phyloP scores from a whole-genome alignment of 2,797 vertebrate species.

The Myripristis jacobus region DNA sequence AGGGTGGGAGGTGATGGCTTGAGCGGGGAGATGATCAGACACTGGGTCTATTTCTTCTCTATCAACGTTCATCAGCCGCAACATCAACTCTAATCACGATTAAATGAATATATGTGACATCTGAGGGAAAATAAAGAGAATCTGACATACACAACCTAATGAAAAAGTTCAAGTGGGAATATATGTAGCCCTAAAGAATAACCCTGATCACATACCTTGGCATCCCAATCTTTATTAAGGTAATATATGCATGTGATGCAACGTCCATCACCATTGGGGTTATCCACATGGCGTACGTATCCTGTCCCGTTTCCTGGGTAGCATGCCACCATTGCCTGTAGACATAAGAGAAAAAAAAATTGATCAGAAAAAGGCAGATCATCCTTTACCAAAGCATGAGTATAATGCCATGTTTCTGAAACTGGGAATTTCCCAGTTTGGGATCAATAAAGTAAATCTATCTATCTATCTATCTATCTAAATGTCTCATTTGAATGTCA shows the following conservation, averaged over 20 bases:
- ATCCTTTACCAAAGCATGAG: background rate
- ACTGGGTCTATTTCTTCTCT: background rate
- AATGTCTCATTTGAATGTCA: background rate
- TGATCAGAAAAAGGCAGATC: background rate
- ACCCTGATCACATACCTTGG: conserved; percentile 85
- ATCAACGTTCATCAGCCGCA: background rate
- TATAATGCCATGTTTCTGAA: background rate
- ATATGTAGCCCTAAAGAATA: background rate
- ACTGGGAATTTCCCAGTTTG: too few species aligned
- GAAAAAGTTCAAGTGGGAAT: background rate
- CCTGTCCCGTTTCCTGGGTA: conserved; percentile 95
- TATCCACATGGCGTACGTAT: conserved; percentile 96
- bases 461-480: too few species aligned
- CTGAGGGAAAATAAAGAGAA: background rate
- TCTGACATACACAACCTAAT: background rate
- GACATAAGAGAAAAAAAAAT: conserved; percentile 18
- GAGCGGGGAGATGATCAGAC: background rate
- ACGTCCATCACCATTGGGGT: conserved; percentile 94
- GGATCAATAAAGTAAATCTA: too few species aligned
- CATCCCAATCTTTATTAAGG: conserved; percentile 96
- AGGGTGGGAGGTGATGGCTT: background rate
- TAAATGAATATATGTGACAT: conserved; percentile 8
- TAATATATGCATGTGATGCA: conserved; percentile 99
- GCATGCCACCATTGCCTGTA: conserved; percentile 96
- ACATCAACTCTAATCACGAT: background rate